Percentiles rank a stretch among this genome's conserved stretches.
These are phyloP conservation scores for Psilopsiagon aurifrons DNA, from an alignment of 2,113 vertebrate genomes.

Conservation along the genomic window DNA sequence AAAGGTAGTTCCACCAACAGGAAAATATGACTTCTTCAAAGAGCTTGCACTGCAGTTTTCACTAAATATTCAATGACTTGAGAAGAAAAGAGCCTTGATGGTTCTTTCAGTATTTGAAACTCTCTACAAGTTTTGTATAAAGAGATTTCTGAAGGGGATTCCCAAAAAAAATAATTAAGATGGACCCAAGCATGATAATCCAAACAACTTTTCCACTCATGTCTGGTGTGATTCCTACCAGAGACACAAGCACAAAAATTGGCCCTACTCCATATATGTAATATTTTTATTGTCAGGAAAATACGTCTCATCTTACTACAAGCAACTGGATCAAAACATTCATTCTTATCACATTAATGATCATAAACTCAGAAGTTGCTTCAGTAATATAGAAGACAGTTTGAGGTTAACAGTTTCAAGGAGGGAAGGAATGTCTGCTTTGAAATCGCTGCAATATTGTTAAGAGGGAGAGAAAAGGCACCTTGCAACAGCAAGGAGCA, in stretches of 20 bases:
- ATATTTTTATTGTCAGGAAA: slow-evolving; percentile 49
- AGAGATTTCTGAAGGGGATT: background rate
- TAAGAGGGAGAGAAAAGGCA: background rate
- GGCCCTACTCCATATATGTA: background rate
- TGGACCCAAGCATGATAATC: background rate
- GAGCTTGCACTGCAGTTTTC: background rate
- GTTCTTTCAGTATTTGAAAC: background rate
- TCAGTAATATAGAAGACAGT: background rate
- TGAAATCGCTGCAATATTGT: background rate
- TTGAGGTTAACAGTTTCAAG: background rate
- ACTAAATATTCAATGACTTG: background rate
- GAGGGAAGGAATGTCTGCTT: background rate
- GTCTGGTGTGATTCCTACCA: fast-evolving
- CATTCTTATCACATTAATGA: background rate
- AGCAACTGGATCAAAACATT: slow-evolving; percentile 11
- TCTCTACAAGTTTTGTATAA: background rate
- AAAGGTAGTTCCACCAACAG: background rate
- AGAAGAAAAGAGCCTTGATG: background rate
- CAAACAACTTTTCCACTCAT: background rate
- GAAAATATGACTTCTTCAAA: background rate
- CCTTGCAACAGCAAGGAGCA: background rate
- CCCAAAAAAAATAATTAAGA: background rate
- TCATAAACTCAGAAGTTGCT: background rate
- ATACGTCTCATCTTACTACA: background rate
- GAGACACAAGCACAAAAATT: background rate